Percentiles rank a stretch among this genome's conserved stretches.
Conservation (phyloP, 2,797 vertebrate genomes). For the Typhlichthys subterraneus region DNA sequence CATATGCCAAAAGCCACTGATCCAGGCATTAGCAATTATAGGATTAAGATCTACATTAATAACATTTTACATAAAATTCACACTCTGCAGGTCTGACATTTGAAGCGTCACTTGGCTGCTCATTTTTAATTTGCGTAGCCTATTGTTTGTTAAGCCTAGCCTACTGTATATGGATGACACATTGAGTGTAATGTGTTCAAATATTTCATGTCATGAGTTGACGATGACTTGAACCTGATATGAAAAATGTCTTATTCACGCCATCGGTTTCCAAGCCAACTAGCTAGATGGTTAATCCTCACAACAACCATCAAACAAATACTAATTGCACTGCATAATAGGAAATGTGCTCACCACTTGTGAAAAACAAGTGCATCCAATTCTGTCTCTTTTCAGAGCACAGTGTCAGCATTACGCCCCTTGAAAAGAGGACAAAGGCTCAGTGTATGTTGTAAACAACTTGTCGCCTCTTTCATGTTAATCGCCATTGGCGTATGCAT, state of each 20-base stretch:
- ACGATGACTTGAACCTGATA: too few relatives aligned
- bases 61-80: too few relatives aligned
- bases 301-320: slow-evolving; percentile 38
- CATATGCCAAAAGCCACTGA: slow-evolving; percentile 4
- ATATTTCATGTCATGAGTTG: too few relatives aligned
- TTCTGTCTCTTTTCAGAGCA: slow-evolving; percentile 57
- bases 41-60: background rate
- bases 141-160: too few relatives aligned
- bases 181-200: too few relatives aligned
- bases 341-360: slow-evolving; percentile 45
- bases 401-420: slow-evolving; percentile 51
- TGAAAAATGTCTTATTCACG: background rate
- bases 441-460: slow-evolving; percentile 43
- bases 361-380: slow-evolving; percentile 62
- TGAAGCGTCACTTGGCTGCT: too few relatives aligned
- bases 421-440: slow-evolving; percentile 61
- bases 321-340: slow-evolving; percentile 62
- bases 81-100: too few relatives aligned
- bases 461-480: too few relatives aligned
- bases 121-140: too few relatives aligned
- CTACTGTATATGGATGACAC: too few relatives aligned
- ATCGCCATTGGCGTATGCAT: too few relatives aligned
- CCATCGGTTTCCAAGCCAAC: slow-evolving; percentile 10
- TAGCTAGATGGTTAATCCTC: slow-evolving; percentile 28
- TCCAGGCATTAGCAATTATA: background rate